Percentiles rank a stretch among this genome's conserved stretches.
phyloP scores from a whole-genome alignment of 2,888 invertebrate genomes.

The Andrena flavipes region DNA sequence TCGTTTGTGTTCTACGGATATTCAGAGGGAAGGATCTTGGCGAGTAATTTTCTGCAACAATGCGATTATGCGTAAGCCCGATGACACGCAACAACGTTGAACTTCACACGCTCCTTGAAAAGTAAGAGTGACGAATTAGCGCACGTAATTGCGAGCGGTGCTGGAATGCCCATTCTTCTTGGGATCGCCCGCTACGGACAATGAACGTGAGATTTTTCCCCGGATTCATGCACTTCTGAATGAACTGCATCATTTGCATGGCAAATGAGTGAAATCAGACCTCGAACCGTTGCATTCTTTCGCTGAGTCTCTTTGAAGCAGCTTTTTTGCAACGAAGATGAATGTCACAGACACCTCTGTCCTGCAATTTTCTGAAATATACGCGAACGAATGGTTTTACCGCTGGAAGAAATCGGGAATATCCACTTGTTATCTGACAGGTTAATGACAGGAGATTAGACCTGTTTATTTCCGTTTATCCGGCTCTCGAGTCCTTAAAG shows the following conservation, averaged over 20 bases:
- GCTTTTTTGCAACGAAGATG: not conserved
- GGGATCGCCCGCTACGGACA: not conserved
- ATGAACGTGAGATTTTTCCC: not conserved
- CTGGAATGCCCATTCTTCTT: not conserved
- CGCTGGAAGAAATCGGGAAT: not conserved
- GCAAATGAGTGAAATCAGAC: not conserved
- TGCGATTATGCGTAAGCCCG: not conserved
- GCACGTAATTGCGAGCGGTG: not conserved
- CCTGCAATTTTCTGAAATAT: too few relatives aligned
- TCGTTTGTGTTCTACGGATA: not conserved
- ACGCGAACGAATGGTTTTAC: not conserved
- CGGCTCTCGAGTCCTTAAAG: conserved; percentile 28
- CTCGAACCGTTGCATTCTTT: not conserved
- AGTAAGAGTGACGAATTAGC: conserved; percentile 16
- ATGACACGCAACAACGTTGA: not conserved
- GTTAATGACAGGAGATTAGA: not conserved
- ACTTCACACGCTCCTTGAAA: not conserved
- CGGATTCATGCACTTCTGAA: too few relatives aligned
- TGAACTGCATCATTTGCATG: not conserved
- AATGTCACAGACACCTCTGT: not conserved
- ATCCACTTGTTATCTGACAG: not conserved
- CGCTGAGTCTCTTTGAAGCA: not conserved
- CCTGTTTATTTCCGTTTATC: conserved; percentile 22
- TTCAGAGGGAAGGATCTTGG: not conserved
- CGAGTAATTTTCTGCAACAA: not conserved